phyloP scores from a whole-genome alignment of 2,797 vertebrate genomes.

The Cottoperca gobio region DNA sequence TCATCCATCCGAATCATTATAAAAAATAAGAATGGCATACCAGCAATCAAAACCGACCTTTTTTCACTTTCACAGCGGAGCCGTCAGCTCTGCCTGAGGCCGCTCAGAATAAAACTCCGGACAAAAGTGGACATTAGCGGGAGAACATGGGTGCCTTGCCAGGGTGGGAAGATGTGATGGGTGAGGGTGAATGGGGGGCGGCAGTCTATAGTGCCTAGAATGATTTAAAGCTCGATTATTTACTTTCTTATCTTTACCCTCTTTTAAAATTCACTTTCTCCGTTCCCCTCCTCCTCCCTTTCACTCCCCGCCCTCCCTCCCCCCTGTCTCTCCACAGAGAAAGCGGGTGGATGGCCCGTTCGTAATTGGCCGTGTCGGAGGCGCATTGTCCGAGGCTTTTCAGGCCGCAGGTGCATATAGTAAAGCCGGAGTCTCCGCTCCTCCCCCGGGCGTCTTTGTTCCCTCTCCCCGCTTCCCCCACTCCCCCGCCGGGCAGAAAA shows the following conservation, averaged over 20 bases:
- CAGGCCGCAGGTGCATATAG: conserved; percentile 89
- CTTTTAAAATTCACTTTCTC: conserved; percentile 81
- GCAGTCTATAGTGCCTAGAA: conserved; percentile 50
- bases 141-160: conserved; percentile 11
- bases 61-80: conserved; percentile 14
- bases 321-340: conserved; percentile 63
- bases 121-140: conserved; percentile 35
- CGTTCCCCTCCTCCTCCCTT: conserved; percentile 51
- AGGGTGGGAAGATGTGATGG: conserved; percentile 29
- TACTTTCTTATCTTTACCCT: conserved; percentile 80
- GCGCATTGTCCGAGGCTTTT: conserved; percentile 85
- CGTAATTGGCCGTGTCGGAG: conserved; percentile 88
- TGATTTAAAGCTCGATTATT: conserved; percentile 82
- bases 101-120: neutral
- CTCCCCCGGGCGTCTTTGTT: conserved; percentile 86
- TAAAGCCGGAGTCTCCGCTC: conserved; percentile 84
- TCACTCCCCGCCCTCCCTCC: conserved; percentile 23
- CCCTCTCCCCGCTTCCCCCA: conserved; percentile 77
- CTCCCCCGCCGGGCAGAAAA: conserved; percentile 86
- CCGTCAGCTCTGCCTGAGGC: conserved; percentile 13
- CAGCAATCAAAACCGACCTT: conserved; percentile 13
- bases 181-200: conserved; percentile 2
- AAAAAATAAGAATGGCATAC: conserved; percentile 3
- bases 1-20: conserved; percentile 25
- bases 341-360: conserved; percentile 78